phyloP scores from a whole-genome alignment of 2,797 vertebrate species.

The Coendou prehensilis region DNA sequence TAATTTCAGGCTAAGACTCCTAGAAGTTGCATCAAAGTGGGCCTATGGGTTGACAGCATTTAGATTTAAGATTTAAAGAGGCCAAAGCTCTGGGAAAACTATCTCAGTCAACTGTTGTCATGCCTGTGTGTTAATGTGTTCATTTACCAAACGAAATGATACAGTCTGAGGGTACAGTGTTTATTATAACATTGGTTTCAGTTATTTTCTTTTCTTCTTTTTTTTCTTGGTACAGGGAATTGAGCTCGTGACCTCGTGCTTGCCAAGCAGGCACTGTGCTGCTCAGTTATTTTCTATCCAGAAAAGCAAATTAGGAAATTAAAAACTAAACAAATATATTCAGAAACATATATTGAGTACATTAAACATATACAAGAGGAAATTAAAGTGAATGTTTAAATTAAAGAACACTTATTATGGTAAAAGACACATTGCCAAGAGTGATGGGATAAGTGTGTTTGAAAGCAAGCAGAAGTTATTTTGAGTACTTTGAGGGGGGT shows the following conservation, averaged over 20 bases:
- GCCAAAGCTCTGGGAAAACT: background rate
- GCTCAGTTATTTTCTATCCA: conserved; percentile 48
- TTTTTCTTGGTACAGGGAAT: too few species aligned
- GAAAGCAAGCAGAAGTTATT: background rate
- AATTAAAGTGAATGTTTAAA: background rate
- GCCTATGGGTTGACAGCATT: background rate
- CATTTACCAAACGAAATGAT: conserved; percentile 33
- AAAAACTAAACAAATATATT: conserved; percentile 33
- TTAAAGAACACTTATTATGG: background rate
- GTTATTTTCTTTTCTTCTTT: conserved; percentile 30
- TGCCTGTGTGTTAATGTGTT: background rate
- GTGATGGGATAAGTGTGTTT: background rate
- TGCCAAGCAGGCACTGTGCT: too few species aligned
- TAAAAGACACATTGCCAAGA: background rate
- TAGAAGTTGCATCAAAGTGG: background rate
- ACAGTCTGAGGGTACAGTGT: background rate
- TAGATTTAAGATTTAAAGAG: conserved; percentile 11
- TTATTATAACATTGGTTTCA: conserved; percentile 11
- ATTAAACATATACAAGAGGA: background rate
- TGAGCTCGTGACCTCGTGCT: too few species aligned
- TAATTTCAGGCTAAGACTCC: background rate
- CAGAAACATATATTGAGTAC: conserved; percentile 15
- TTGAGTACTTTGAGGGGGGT: background rate
- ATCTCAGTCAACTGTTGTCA: conserved; percentile 19
- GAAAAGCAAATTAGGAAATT: conserved; percentile 8